Evolutionary conservation across 2,888 invertebrate species (phyloP).

Genomic region (Drosophila atroscutellata): DNA sequence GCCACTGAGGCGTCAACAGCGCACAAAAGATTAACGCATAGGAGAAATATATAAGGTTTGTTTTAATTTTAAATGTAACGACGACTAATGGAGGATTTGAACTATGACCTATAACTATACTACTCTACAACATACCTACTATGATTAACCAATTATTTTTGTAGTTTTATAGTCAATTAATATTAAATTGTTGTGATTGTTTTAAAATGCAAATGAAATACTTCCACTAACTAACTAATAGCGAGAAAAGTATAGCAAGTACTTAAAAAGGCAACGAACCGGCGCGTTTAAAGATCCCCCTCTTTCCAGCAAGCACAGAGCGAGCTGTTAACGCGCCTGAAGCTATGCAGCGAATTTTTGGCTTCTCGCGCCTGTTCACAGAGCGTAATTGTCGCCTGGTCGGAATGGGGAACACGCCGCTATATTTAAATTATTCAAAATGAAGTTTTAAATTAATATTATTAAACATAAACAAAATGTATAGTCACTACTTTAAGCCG

Average conservation of each 20-base stretch:
- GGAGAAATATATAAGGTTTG: slow-evolving; percentile 63
- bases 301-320: slow-evolving; percentile 8
- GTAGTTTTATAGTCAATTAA: slow-evolving; percentile 80
- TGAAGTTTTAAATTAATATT: slow-evolving; percentile 73
- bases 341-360: slow-evolving; percentile 70
- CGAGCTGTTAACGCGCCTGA: slow-evolving; percentile 56
- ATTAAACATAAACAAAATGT: slow-evolving; percentile 84
- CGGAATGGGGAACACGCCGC: slow-evolving; percentile 16
- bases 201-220: slow-evolving; percentile 79
- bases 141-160: slow-evolving; percentile 78
- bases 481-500: slow-evolving; percentile 85
- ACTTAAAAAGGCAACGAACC: slow-evolving; percentile 69
- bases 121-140: slow-evolving; percentile 53
- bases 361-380: slow-evolving; percentile 56
- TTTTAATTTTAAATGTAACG: slow-evolving; percentile 73
- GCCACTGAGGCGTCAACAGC: slow-evolving; percentile 73
- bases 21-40: slow-evolving; percentile 73
- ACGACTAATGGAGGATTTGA: slow-evolving; percentile 85
- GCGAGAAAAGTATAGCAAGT: slow-evolving; percentile 51
- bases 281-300: slow-evolving; percentile 12
- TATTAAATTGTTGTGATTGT: slow-evolving; percentile 83
- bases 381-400: slow-evolving; percentile 26
- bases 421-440: slow-evolving; percentile 72
- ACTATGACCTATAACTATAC: slow-evolving; percentile 46
- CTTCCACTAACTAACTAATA: slow-evolving; percentile 76